These are phyloP conservation scores for Drosophila mauritiana DNA, from an alignment of 1,140 invertebrate genomes.

Conservation along the genomic window DNA sequence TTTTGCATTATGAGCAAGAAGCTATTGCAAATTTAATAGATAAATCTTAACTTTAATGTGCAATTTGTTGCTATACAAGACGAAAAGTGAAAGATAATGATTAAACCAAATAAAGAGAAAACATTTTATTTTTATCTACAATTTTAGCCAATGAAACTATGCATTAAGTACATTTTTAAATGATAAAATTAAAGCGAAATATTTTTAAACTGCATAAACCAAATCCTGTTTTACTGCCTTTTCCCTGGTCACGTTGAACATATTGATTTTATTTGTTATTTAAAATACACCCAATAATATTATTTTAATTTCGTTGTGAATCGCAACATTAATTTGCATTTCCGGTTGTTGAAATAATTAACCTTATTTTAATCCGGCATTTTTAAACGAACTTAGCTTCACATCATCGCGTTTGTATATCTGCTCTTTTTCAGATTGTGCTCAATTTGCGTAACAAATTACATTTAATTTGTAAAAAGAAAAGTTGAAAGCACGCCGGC, in stretches of 20 bases:
- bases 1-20: constrained; percentile 38
- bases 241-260: no score
- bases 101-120: constrained; percentile 23
- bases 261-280: no score
- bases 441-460: constrained; percentile 64
- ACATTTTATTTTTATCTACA: constrained; percentile 46
- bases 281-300: no score
- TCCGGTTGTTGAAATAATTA: background rate
- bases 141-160: constrained; percentile 43
- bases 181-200: constrained; percentile 59
- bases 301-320: no score
- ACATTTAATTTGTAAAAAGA: constrained; percentile 50
- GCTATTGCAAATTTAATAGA: constrained; percentile 24
- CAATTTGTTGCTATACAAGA: constrained; percentile 44
- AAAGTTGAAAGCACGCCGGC: constrained; percentile 24
- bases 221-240: background rate
- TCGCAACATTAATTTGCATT: no score
- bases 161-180: constrained; percentile 61
- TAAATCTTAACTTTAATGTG: constrained; percentile 24
- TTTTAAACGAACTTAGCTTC: constrained; percentile 7
- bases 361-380: constrained; percentile 4
- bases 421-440: constrained; percentile 20
- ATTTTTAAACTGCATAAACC: constrained; percentile 36
- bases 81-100: background rate
- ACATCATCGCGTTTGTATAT: constrained; percentile 9